phyloP scores from a whole-genome alignment of 2,888 invertebrate species.

The Augiades crinisus region DNA sequence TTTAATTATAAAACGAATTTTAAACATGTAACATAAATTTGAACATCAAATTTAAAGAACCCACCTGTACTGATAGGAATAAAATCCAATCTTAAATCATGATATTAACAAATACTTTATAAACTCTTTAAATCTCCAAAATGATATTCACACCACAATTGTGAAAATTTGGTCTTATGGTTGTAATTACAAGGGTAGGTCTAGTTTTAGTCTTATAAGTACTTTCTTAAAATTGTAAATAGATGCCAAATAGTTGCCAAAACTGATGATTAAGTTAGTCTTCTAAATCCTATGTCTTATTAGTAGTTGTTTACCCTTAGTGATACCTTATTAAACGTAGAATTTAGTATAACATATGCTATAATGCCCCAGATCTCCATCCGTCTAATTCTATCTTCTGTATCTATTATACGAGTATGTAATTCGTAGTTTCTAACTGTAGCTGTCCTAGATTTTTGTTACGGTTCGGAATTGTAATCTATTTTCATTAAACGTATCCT shows the following conservation, averaged over 20 bases:
- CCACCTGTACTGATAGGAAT: too few species aligned
- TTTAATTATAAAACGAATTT: too few species aligned
- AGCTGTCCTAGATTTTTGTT: constrained; percentile 59
- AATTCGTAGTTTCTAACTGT: constrained; percentile 64
- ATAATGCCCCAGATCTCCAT: constrained; percentile 81
- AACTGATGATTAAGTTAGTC: constrained; percentile 32
- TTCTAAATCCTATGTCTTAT: constrained; percentile 35
- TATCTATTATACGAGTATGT: constrained; percentile 65
- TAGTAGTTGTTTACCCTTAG: constrained; percentile 41
- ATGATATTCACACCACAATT: too few species aligned
- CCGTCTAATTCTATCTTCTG: constrained; percentile 79
- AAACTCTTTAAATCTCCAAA: background rate
- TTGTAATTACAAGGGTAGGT: constrained; percentile 8
- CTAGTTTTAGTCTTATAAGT: constrained; percentile 1
- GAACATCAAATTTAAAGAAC: too few species aligned
- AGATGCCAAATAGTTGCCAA: constrained; percentile 39
- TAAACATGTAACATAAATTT: too few species aligned
- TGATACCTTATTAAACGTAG: constrained; percentile 42
- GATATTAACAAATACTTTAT: background rate
- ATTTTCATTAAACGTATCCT: too few species aligned
- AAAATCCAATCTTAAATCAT: too few species aligned
- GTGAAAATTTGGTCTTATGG: constrained; percentile 1
- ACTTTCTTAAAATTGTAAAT: constrained; percentile 33
- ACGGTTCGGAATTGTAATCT: constrained; percentile 45
- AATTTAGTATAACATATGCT: constrained; percentile 62